Percentiles rank a stretch among this genome's conserved stretches.
phyloP scores from a whole-genome alignment of 2,113 vertebrate genomes.

The Calidris pugnax region DNA sequence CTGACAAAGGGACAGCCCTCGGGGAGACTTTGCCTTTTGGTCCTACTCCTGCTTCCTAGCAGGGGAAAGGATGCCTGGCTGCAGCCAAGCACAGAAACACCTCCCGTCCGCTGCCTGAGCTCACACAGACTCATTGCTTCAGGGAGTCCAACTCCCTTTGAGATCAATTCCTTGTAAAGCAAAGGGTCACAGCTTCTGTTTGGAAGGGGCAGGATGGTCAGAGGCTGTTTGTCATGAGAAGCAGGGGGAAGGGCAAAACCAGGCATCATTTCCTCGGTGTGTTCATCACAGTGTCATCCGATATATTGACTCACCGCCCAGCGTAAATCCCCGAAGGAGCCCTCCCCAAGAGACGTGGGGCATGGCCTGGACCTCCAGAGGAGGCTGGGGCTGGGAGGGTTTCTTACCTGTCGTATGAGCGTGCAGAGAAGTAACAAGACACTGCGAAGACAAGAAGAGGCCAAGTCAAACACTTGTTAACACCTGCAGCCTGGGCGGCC shows the following conservation, averaged over 20 bases:
- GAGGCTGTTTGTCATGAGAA: not conserved
- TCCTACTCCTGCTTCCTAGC: not conserved
- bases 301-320: accelerated
- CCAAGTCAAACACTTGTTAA: not conserved
- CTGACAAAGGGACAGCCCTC: not conserved
- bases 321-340: accelerated
- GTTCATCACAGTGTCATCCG: not conserved
- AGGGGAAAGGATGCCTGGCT: not conserved
- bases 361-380: not conserved
- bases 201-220: not conserved
- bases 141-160: not conserved
- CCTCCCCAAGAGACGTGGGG: not conserved
- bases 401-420: not conserved
- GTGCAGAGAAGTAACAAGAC: not conserved
- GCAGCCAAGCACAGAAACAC: not conserved
- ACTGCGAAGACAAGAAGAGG: slow-evolving; percentile 1
- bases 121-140: not conserved
- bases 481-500: not conserved
- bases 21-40: not conserved
- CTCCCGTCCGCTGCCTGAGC: not conserved
- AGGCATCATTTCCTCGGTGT: not conserved
- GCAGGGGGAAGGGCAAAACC: not conserved
- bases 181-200: not conserved
- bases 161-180: not conserved
- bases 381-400: not conserved